Percentiles rank a stretch among this genome's conserved stretches.
These are phyloP conservation scores for Artibeus jamaicensis DNA, from an alignment of 2,797 vertebrate genomes.

Conservation along the genomic window DNA sequence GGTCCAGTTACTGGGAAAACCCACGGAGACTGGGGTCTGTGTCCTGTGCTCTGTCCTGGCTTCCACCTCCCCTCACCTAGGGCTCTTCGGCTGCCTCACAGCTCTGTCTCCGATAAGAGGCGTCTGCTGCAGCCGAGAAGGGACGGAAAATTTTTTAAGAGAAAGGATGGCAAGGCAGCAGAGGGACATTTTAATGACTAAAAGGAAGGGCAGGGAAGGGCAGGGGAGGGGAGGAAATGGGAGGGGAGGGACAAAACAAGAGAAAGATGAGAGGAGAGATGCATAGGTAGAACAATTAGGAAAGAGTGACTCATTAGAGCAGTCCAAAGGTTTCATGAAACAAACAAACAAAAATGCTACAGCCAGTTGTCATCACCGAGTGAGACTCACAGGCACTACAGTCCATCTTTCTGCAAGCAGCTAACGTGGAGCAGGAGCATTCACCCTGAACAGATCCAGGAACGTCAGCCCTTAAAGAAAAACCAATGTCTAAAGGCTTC, in stretches of 20 bases:
- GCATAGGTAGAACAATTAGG: not conserved
- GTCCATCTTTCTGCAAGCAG: not conserved
- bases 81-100: not conserved
- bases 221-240: too few relatives aligned
- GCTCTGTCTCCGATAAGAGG: not conserved
- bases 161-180: not conserved
- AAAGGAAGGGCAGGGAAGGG: not conserved
- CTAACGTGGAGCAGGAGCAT: not conserved
- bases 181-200: not conserved
- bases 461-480: not conserved
- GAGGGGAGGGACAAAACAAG: not conserved
- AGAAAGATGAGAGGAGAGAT: not conserved
- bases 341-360: not conserved
- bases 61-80: not conserved
- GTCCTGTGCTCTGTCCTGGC: not conserved
- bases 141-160: not conserved
- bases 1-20: not conserved
- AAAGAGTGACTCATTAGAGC: not conserved
- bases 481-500: not conserved
- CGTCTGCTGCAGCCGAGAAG: not conserved
- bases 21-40: not conserved
- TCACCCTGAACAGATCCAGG: not conserved
- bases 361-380: not conserved
- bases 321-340: not conserved
- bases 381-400: not conserved